Base-by-base conservation (phyloP, 2,113 vertebrate genomes). In the Ptilorrhoa leucosticta region DNA sequence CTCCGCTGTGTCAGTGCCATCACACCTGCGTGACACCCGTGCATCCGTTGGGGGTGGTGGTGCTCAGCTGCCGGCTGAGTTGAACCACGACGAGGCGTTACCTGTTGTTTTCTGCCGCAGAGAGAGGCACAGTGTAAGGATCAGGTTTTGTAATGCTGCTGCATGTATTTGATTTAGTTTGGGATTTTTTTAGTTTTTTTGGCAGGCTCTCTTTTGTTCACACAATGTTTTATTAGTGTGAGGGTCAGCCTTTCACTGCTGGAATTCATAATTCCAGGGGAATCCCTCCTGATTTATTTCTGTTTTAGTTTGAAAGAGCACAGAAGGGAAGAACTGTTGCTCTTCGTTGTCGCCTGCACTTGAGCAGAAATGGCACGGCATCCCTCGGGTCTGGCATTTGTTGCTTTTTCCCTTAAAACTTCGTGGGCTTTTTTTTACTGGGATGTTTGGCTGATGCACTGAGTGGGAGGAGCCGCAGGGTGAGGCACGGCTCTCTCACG, bases 351-450 rank as follows among this genome's bases (percentile, higher is more conserved):
- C 4, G 4, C 11, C 17, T 15, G n/a, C 56, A 11, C 48, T 16
- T 8, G 17, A 35, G 24, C 22, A 44, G 33, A 21, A 13, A 42
- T 35, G 40, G 7, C 10, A 1, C 22, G 9, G 3, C 15, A 2
- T 6, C 39, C 1, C 0, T 10, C 64, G 11, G 5, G 7, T 7
- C 5, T 30, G 68, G 5, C 10, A 2, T 3, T 15, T 10, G 15
- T 20, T 0, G 4, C 40, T 50, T 6, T 24, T 66, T 5, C 44
- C 18, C 47, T 20, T 24, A 19, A 6, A 3, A 3, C 40, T 11
- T 27, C 8, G 2, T 7, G 5, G 30, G n/a, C 7, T 39, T 72
- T 50, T 10, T n/a, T 42, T 2, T 3, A 5, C 4, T 7, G 11
- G 54, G 37, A 2, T 50, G 24, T 80, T 28, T 31, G 39, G 21